Conservation (phyloP, 2,113 vertebrate genomes). For the Rhodinocichla rosea region DNA sequence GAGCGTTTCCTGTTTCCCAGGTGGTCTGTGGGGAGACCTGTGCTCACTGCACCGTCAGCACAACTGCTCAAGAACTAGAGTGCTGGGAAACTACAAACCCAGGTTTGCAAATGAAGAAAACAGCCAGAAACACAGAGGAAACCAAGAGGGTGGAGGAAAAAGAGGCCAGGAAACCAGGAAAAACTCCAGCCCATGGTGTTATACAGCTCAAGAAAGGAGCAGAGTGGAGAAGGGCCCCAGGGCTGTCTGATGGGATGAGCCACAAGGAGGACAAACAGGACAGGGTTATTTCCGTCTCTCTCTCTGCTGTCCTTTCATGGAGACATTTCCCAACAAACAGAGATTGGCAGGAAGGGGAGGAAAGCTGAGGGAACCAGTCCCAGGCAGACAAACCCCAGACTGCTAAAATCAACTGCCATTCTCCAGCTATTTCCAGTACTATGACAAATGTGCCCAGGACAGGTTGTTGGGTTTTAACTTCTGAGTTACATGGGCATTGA, state of each 20-base stretch:
- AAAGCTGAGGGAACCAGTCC: not conserved
- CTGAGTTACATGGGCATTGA: not conserved
- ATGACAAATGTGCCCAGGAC: not conserved
- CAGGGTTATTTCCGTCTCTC: not conserved
- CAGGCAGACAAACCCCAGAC: not conserved
- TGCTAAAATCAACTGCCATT: not conserved
- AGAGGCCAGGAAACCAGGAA: not conserved
- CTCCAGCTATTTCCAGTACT: not conserved
- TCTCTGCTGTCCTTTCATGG: not conserved
- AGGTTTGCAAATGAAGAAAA: not conserved
- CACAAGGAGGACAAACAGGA: not conserved
- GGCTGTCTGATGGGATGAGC: not conserved
- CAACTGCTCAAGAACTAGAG: not conserved
- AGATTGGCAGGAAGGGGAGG: not conserved
- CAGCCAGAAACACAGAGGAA: not conserved
- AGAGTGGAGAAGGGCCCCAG: rapidly evolving
- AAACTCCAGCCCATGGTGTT: not conserved
- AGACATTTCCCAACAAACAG: not conserved
- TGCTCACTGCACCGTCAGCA: slow-evolving; percentile 13
- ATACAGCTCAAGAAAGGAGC: not conserved
- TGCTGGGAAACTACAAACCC: not conserved
- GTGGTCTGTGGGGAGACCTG: slow-evolving; percentile 37
- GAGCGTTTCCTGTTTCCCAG: slow-evolving; percentile 32
- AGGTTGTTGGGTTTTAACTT: not conserved
- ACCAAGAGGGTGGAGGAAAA: not conserved